Percentiles rank a stretch among this genome's conserved stretches.
Evolutionary conservation across 2,888 invertebrate species (phyloP).

Genomic region (Epiblema foenella): DNA sequence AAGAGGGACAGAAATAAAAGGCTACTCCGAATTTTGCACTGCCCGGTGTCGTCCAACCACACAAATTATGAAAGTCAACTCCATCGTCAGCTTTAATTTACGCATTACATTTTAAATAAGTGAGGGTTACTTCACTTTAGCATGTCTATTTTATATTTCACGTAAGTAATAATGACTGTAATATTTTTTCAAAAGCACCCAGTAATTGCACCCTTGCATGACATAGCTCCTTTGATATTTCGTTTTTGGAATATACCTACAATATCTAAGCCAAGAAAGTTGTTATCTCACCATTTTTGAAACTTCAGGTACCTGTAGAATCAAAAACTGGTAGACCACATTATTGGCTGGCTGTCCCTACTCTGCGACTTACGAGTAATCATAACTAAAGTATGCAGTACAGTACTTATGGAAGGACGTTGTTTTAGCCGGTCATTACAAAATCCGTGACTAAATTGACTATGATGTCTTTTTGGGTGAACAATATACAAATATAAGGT

Average conservation of each 20-base stretch:
- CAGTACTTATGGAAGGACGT: neutral
- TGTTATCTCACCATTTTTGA: too few relatives aligned
- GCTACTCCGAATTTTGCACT: slow-evolving; percentile 15
- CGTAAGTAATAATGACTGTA: neutral
- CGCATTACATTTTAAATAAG: slow-evolving; percentile 59
- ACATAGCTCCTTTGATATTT: too few relatives aligned
- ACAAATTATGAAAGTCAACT: slow-evolving; percentile 62
- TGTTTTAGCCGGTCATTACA: neutral
- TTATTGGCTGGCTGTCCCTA: too few relatives aligned
- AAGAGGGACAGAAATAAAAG: neutral
- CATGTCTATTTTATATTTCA: slow-evolving; percentile 8
- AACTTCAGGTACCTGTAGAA: too few relatives aligned
- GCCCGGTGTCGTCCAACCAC: slow-evolving; percentile 45
- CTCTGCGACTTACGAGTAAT: neutral
- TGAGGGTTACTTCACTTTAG: slow-evolving; percentile 48
- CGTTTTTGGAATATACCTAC: too few relatives aligned
- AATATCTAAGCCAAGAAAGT: too few relatives aligned
- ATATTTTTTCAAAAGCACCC: too few relatives aligned
- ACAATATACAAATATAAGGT: neutral
- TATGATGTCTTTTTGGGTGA: neutral
- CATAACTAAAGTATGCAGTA: neutral
- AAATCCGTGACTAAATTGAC: neutral
- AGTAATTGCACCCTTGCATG: too few relatives aligned
- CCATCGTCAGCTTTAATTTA: slow-evolving; percentile 55
- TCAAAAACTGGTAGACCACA: too few relatives aligned